Evolutionary conservation across 2,888 invertebrate genomes (phyloP).

Genomic region (Argyresthia goedartella): DNA sequence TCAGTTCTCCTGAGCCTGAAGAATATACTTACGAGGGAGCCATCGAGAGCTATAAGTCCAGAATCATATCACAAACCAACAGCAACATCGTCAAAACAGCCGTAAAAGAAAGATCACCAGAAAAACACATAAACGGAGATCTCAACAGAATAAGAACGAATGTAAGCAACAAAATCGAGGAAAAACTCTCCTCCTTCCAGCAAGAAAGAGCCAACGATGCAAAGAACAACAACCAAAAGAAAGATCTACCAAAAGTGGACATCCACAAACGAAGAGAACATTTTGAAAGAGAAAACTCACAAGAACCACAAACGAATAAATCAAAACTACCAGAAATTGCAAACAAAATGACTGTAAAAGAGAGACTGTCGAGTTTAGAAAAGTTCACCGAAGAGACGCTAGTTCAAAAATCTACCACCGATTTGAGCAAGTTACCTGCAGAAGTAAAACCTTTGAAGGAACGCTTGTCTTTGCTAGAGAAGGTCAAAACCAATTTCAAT

Average conservation of each 20-base stretch:
- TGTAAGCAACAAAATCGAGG: slow-evolving; percentile 73
- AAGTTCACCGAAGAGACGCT: slow-evolving; percentile 72
- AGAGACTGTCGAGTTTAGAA: slow-evolving; percentile 78
- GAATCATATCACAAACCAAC: slow-evolving; percentile 75
- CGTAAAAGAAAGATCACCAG: slow-evolving; percentile 58
- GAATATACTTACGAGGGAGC: slow-evolving; percentile 91
- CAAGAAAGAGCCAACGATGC: slow-evolving; percentile 53
- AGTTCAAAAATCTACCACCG: slow-evolving; percentile 54
- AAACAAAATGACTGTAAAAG: slow-evolving; percentile 78
- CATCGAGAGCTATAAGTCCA: slow-evolving; percentile 87
- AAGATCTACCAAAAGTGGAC: slow-evolving; percentile 82
- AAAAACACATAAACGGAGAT: slow-evolving; percentile 43
- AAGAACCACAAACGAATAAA: slow-evolving; percentile 59
- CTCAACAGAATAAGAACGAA: slow-evolving; percentile 59
- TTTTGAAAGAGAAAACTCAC: slow-evolving; percentile 79
- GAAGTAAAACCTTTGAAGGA: slow-evolving; percentile 76
- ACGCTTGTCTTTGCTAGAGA: slow-evolving; percentile 74
- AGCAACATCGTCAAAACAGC: slow-evolving; percentile 56
- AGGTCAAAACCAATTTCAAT: slow-evolving; percentile 50
- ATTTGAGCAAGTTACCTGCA: slow-evolving; percentile 63
- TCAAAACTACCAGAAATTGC: slow-evolving; percentile 73
- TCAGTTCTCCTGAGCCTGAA: slow-evolving; percentile 78
- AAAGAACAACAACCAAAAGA: slow-evolving; percentile 60
- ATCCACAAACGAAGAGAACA: slow-evolving; percentile 86
- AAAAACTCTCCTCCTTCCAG: slow-evolving; percentile 74